A percentile compares a stretch with the other conserved stretches of the same genome.
phyloP scores from a whole-genome alignment of 2,113 vertebrate genomes.

The Lamprologus speciosus region DNA sequence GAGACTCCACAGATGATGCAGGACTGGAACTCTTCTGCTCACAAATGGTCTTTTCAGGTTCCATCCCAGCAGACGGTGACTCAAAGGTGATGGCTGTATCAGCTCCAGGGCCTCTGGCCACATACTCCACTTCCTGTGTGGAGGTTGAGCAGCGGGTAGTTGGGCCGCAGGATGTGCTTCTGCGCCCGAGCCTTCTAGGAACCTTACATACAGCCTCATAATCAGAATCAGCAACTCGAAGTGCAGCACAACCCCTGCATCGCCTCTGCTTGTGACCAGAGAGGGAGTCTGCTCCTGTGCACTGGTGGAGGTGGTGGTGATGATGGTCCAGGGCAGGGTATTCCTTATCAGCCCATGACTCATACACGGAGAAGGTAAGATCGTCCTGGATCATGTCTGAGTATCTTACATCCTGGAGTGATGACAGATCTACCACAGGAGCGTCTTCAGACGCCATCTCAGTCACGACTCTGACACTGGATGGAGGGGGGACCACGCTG shows the following conservation, averaged over 20 bases:
- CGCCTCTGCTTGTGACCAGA: conserved; percentile 66
- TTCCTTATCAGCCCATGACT: conserved; percentile 86
- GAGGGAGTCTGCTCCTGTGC: conserved; percentile 51
- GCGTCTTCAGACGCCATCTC: conserved; percentile 31
- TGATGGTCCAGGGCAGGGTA: conserved; percentile 56
- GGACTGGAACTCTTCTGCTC: conserved; percentile 67
- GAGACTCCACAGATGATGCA: conserved; percentile 78
- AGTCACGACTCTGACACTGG: not conserved
- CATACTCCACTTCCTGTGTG: conserved; percentile 35
- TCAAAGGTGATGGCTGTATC: not conserved
- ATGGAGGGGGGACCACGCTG: not conserved
- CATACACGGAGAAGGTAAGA: conserved; percentile 82
- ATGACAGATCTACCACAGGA: conserved; percentile 69
- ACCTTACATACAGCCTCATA: conserved; percentile 91
- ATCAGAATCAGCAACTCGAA: conserved; percentile 86
- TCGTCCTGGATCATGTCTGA: conserved; percentile 84
- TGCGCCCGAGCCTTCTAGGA: conserved; percentile 76
- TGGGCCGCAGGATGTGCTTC: conserved; percentile 78
- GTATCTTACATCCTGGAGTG: conserved; percentile 74
- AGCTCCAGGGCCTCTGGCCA: conserved; percentile 31
- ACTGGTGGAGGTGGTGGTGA: conserved; percentile 62
- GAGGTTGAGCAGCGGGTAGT: conserved; percentile 71
- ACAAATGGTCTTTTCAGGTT: conserved; percentile 46
- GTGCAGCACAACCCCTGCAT: conserved; percentile 77
- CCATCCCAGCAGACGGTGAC: conserved; percentile 8